Percentiles rank a stretch among this genome's conserved stretches.
Conservation (phyloP, 2,797 vertebrate genomes). For the Cyclopterus lumpus region DNA sequence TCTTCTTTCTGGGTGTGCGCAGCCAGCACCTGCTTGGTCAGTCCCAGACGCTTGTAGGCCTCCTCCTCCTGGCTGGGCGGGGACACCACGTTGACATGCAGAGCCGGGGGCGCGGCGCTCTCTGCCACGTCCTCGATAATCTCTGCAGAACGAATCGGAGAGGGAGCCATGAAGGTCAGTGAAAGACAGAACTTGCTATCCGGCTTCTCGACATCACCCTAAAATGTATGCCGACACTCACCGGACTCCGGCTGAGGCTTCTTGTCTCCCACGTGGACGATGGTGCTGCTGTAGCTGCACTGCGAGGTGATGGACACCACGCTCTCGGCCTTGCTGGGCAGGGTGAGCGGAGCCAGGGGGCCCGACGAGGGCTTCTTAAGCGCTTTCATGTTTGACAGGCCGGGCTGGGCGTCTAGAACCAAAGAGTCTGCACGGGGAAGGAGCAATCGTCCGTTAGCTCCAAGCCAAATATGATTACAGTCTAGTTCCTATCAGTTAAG, state of each 20-base stretch:
- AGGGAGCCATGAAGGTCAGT: slow-evolving; percentile 1
- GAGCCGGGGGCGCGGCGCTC: slow-evolving; percentile 69
- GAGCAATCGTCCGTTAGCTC: slow-evolving; percentile 27
- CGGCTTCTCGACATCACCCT: no score
- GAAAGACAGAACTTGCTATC: background rate
- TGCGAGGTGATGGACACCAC: slow-evolving; percentile 94
- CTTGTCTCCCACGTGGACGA: slow-evolving; percentile 97
- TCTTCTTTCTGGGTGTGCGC: slow-evolving; percentile 96
- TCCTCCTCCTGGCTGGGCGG: slow-evolving; percentile 87
- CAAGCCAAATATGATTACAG: background rate
- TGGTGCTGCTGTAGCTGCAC: slow-evolving; percentile 98
- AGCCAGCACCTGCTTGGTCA: slow-evolving; percentile 95
- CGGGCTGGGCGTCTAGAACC: slow-evolving; percentile 72
- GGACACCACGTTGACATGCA: slow-evolving; percentile 73
- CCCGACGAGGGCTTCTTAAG: slow-evolving; percentile 73
- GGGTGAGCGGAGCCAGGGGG: slow-evolving; percentile 83
- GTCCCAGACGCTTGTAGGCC: slow-evolving; percentile 88
- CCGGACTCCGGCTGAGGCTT: slow-evolving; percentile 92
- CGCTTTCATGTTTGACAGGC: slow-evolving; percentile 76
- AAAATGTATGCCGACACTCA: slow-evolving; percentile 53
- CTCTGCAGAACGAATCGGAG: slow-evolving; percentile 76
- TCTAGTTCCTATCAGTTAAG: background rate
- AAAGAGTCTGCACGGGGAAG: slow-evolving; percentile 58
- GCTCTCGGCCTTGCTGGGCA: slow-evolving; percentile 92
- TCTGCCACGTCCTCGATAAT: slow-evolving; percentile 89